A percentile compares a stretch with the other conserved stretches of the same genome.
These are phyloP conservation scores for Calephelis virginiensis DNA, from an alignment of 1,140 invertebrate genomes.

Conservation along the genomic window DNA sequence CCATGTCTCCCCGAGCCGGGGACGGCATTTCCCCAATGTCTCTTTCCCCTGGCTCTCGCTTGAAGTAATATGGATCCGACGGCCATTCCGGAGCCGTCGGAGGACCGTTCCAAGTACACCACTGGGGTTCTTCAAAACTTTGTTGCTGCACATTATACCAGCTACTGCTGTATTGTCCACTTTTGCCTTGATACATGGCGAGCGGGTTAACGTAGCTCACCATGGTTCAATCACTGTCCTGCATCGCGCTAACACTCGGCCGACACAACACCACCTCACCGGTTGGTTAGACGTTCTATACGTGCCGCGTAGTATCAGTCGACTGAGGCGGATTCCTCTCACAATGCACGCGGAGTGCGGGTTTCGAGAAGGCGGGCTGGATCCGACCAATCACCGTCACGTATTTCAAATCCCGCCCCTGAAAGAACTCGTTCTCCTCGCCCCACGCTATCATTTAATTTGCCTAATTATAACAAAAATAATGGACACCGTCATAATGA, in stretches of 20 bases:
- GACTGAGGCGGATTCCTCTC: slow-evolving; percentile 41
- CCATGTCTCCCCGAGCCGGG: slow-evolving; percentile 82
- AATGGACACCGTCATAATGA: slow-evolving; percentile 66
- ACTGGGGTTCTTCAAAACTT: slow-evolving; percentile 78
- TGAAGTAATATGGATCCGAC: slow-evolving; percentile 68
- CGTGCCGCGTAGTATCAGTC: slow-evolving; percentile 44
- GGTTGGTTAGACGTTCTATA: slow-evolving; percentile 30
- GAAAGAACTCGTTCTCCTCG: slow-evolving; percentile 34
- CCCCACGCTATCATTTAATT: slow-evolving; percentile 61
- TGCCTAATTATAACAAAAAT: slow-evolving; percentile 76
- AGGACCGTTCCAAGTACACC: slow-evolving; percentile 76
- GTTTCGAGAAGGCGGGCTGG: slow-evolving; percentile 27
- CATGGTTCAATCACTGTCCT: slow-evolving; percentile 76
- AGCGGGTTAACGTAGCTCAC: slow-evolving; percentile 80
- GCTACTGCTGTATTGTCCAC: slow-evolving; percentile 69
- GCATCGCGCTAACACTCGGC: slow-evolving; percentile 67
- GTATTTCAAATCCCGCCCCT: slow-evolving; percentile 28
- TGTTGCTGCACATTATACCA: slow-evolving; percentile 78
- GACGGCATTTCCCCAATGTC: slow-evolving; percentile 80
- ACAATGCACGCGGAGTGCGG: slow-evolving; percentile 31
- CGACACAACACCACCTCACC: slow-evolving; percentile 56
- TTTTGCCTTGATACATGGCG: slow-evolving; percentile 80
- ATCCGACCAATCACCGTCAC: slow-evolving; percentile 32
- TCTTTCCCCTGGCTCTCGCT: slow-evolving; percentile 64
- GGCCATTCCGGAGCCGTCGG: slow-evolving; percentile 72